Base-by-base conservation (phyloP, 2,113 vertebrate species). In the Abramis brama region DNA sequence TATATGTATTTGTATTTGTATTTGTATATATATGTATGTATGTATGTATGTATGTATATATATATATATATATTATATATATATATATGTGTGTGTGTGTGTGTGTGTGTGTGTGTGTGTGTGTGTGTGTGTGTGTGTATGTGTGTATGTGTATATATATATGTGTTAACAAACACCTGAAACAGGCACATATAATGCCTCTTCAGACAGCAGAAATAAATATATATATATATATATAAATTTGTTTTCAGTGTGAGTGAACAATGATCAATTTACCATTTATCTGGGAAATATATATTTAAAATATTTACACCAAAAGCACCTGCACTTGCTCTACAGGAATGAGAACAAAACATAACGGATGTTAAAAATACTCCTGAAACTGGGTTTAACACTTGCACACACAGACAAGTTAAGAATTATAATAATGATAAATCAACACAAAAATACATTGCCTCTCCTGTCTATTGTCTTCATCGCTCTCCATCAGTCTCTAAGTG, bases 291-390 rank as follows among this genome's bases (percentile, higher is more conserved):
- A 13, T 68, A 43, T 43, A 9, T 19, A 68, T 68, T 33, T 68
- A 19, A 68, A 68, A 17, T 33, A 68, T 33, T 33, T 68, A 68
- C 64, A 68, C 68, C 19, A 39, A 71, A 71, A 12, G 9, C 19
- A 73, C 21, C 9, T 43, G 64, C 64, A 68, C 17, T 68, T 68
- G 30, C 30, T 36, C 64, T 11, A 43, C 30, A 71, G 33, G 33
- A 73, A 23, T 73, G 10, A 73, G 21, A 73, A 43, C 39, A 74
- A 45, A 25, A 45, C 70, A 45, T n/a, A 74, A 39, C 10, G 23
- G 39, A 47, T 74, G 68, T 39, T 70, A 33, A 78, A 52, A 78
- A 57, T 23, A 36, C 15, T 78, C 75, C 27, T 57, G 50, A 39
- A 62, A 60, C 10, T 33, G 27, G 27, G 50, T 57, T 77, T 23